Conservation (phyloP, 2,797 vertebrate genomes). For the Tokudaia tokunoshimensis region DNA sequence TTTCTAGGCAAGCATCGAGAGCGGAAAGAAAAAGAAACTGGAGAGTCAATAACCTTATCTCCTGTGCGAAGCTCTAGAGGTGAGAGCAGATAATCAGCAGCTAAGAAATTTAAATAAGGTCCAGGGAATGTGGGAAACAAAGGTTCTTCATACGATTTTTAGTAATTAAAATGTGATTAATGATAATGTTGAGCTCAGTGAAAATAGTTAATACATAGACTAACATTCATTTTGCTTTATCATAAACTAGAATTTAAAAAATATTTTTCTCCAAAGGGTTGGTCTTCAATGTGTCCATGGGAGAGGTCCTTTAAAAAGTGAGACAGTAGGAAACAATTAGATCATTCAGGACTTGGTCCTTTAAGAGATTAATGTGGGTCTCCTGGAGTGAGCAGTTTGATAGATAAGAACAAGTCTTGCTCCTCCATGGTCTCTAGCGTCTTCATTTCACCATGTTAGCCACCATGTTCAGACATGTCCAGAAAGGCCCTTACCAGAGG, state of each 20-base stretch:
- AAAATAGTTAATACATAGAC: background rate
- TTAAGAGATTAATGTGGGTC: background rate
- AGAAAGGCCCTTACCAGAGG: background rate
- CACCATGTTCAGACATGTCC: background rate
- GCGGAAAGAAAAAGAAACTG: background rate
- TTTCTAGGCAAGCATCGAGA: background rate
- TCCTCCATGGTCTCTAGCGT: background rate
- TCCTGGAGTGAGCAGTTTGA: background rate
- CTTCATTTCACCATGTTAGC: background rate
- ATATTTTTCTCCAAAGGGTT: background rate
- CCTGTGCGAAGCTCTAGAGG: background rate
- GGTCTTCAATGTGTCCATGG: background rate
- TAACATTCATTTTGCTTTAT: background rate
- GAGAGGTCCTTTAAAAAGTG: background rate
- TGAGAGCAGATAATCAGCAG: background rate
- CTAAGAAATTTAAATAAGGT: slow-evolving; percentile 29
- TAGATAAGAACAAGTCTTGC: background rate
- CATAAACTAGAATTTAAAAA: background rate
- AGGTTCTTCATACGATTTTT: background rate
- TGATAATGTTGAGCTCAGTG: slow-evolving; percentile 15
- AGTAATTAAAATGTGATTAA: slow-evolving; percentile 28
- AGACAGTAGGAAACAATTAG: background rate
- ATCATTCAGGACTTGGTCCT: background rate
- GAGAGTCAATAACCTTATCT: background rate
- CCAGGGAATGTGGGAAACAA: background rate